Base-by-base conservation (phyloP, 2,888 invertebrate genomes). In the Corythucha ciliata region DNA sequence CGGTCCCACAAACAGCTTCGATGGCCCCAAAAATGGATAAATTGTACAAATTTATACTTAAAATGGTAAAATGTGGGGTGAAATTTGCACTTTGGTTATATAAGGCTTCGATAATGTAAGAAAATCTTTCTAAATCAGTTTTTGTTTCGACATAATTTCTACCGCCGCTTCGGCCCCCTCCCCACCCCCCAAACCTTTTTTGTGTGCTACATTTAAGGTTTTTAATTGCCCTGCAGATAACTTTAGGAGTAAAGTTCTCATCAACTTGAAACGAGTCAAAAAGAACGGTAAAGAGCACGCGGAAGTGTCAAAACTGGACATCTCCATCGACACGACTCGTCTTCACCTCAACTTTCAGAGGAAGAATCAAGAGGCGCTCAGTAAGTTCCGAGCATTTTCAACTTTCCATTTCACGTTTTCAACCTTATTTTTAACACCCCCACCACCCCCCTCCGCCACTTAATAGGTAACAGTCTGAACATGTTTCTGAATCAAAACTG, bases 401-500 rank as follows among this genome's bases (percentile, higher is more conserved):
- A 29, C 8, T 10, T 10, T 29, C 8, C n/a, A 10, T n/a, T 8
- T 29, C n/a, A 29, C 8, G 8, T 29, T 10, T 29, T 29, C 29
- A 29, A 29, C n/a, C 8, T 29, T 29, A n/a, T 8, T n/a, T n/a
- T 10, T n/a, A 29, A 29, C 29, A 10, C 29, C 29, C 8, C 29
- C 29, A n/a, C n/a, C 22, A 8, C n/a, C 7, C 21, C 25, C 16
- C 33, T 20, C 7, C 6, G 2, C n/a, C 40, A 4, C 24, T 42
- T 52, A 49, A 25, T 49, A 55, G 55, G 52, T 16, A 52, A 49
- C 10, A 14, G 49, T 6, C 27, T 55, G 27, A 55, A 55, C 46
- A 33, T 33, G 14, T 52, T 52, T 42, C 40, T 55, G 25, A 55
- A 55, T 36, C 39, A 48, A 16, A 55, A 55, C 34, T 55, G 55